Base-by-base conservation (phyloP, 2,888 invertebrate species). In the Phyllotreta cruciferae region DNA sequence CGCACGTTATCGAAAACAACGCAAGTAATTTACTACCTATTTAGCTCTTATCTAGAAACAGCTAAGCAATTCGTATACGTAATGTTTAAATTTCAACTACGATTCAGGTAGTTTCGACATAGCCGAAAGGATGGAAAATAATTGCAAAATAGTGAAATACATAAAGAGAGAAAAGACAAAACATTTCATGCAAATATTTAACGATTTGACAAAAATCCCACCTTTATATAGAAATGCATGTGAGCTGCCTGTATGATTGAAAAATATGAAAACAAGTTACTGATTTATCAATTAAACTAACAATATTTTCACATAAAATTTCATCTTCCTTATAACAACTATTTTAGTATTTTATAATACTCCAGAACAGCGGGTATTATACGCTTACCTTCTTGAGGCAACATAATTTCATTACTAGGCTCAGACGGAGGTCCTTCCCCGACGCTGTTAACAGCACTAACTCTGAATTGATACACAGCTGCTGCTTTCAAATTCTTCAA, bases 301-400 rank as follows among this genome's bases (percentile, higher is more conserved):
- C n/a, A n/a, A 66, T 58, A 52, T n/a, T n/a, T n/a, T n/a, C n/a
- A n/a, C n/a, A 53, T 37, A 44, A 44, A 44, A 44, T 11, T 6
- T 44, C 9, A 44, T 7, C 7, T 9, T 44, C 6, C 44, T n/a
- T 44, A 44, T 1, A 44, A 1, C 14, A 11, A 41, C 10, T 3
- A 2, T 41, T 41, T 41, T 7, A 38, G 38, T 8, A 38, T 41
- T 41, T 41, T 41, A 35, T 6, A 36, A 7, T 42, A 41, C 24
- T 36, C 6, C 35, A 24, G 8, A 56, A 35, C 14, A 56, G 1
- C 56, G 10, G 13, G 1, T 41, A 41, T 24, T n/a, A n/a, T n/a
- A n/a, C n/a, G n/a, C 87, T 84, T 85, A 96, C 96, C 94, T 89
- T 98, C 96, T 85, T 98, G 97, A 0, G 98, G 98, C 71, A 99